These are phyloP conservation scores for Quadroppia sp. DNA, from an alignment of 2,888 invertebrate genomes.

Conservation along the genomic window DNA sequence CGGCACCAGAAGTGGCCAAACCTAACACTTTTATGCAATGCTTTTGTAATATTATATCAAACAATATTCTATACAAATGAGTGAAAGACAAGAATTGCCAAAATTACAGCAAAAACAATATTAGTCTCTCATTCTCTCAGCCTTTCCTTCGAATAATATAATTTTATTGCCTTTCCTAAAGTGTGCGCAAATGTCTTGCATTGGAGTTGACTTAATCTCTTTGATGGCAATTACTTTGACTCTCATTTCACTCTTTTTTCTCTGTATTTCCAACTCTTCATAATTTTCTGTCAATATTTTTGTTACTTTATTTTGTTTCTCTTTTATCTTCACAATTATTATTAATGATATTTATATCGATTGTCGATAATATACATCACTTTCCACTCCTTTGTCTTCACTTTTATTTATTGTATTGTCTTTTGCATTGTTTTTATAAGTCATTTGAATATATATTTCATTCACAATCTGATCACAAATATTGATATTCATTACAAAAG, in stretches of 20 bases:
- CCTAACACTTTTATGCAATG: not conserved
- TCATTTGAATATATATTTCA: not conserved
- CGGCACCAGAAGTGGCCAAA: not conserved
- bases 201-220: constrained; percentile 19
- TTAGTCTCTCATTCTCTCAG: not conserved
- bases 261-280: not conserved
- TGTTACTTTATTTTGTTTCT: not conserved
- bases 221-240: constrained; percentile 3
- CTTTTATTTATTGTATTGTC: not conserved
- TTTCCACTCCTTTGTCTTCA: not conserved
- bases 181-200: not conserved
- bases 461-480: too few relatives aligned
- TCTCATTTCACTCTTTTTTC: not conserved
- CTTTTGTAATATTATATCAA: constrained; percentile 1
- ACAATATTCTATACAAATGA: not conserved
- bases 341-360: constrained; percentile 9
- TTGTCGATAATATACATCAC: constrained; percentile 7
- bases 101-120: constrained; percentile 2
- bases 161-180: constrained; percentile 11
- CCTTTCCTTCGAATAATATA: not conserved
- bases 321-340: constrained; percentile 4
- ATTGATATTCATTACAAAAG: not conserved
- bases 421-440: too few relatives aligned
- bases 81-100: not conserved
- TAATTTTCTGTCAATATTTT: too few relatives aligned